Evolutionary conservation across 2,888 invertebrate genomes (phyloP).

Genomic region (Gastrophysa polygoni): DNA sequence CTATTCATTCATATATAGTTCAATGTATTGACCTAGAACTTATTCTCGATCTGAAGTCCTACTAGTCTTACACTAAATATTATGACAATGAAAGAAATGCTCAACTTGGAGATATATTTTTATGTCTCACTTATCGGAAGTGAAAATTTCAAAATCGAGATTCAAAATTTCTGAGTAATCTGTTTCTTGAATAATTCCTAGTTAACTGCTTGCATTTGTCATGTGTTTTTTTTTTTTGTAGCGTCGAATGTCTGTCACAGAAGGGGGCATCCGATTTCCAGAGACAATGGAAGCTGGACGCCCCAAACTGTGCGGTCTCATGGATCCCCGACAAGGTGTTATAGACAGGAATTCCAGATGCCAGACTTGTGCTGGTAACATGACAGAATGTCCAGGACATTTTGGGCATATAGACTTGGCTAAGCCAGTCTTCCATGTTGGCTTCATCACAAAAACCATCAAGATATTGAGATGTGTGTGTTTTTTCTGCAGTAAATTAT

Average conservation of each 20-base stretch:
- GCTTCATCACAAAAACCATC: slow-evolving; percentile 95
- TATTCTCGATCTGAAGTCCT: not conserved
- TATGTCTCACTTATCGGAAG: no score
- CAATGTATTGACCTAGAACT: not conserved
- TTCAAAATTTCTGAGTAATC: no score
- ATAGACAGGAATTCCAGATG: slow-evolving; percentile 93
- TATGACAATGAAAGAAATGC: no score
- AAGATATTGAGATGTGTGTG: slow-evolving; percentile 98
- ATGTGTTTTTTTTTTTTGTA: slow-evolving; percentile 62
- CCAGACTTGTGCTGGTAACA: slow-evolving; percentile 96
- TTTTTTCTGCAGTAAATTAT: slow-evolving; percentile 96
- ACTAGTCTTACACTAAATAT: no score
- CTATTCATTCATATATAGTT: no score
- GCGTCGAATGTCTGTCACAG: slow-evolving; percentile 98
- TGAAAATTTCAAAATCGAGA: no score
- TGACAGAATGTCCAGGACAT: slow-evolving; percentile 99
- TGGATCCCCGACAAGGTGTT: slow-evolving; percentile 99
- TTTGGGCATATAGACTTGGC: slow-evolving; percentile 98
- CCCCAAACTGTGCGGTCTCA: slow-evolving; percentile 96
- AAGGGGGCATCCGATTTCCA: slow-evolving; percentile 94
- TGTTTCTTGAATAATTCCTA: no score
- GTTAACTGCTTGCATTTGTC: no score
- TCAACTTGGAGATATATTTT: no score
- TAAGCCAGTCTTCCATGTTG: slow-evolving; percentile 98
- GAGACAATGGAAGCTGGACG: slow-evolving; percentile 99